Percentiles rank a stretch among this genome's conserved stretches.
Evolutionary conservation across 2,888 invertebrate species (phyloP).

Genomic region (Thumatha senex): DNA sequence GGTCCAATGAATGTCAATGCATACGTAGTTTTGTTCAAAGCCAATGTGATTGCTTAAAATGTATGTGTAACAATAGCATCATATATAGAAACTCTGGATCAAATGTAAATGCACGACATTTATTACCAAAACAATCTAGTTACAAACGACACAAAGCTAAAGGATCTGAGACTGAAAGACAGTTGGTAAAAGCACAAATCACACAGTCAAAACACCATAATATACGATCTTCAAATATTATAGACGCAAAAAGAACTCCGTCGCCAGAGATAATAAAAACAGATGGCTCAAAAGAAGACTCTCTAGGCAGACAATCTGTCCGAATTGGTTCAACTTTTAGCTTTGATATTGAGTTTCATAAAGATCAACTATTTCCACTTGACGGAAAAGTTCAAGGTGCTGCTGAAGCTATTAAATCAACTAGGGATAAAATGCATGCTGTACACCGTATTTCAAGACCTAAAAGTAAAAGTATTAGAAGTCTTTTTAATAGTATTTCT

Average conservation of each 20-base stretch:
- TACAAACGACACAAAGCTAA: constrained; percentile 7
- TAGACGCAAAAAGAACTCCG: neutral
- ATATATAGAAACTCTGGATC: neutral
- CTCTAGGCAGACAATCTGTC: constrained; percentile 26
- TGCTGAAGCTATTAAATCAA: constrained; percentile 8
- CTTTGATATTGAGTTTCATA: constrained; percentile 48
- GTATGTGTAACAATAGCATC: neutral
- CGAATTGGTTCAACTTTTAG: constrained; percentile 42
- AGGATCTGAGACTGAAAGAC: constrained; percentile 17
- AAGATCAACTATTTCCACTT: constrained; percentile 18
- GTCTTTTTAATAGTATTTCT: constrained; percentile 1
- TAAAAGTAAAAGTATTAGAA: constrained; percentile 4
- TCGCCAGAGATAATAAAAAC: neutral
- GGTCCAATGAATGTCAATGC: constrained; percentile 11
- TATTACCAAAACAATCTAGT: constrained; percentile 33
- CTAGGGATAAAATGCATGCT: constrained; percentile 5
- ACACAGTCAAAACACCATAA: too few species aligned
- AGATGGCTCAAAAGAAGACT: neutral
- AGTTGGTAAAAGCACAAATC: neutral
- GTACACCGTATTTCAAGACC: constrained; percentile 5
- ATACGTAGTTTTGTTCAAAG: neutral
- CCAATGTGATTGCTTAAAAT: neutral
- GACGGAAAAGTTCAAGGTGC: constrained; percentile 30
- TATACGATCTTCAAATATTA: neutral
- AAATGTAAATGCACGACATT: constrained; percentile 37